A percentile compares a stretch with the other conserved stretches of the same genome.
Evolutionary conservation across 2,797 vertebrate genomes (phyloP).

Genomic region (Pangasius djambal): DNA sequence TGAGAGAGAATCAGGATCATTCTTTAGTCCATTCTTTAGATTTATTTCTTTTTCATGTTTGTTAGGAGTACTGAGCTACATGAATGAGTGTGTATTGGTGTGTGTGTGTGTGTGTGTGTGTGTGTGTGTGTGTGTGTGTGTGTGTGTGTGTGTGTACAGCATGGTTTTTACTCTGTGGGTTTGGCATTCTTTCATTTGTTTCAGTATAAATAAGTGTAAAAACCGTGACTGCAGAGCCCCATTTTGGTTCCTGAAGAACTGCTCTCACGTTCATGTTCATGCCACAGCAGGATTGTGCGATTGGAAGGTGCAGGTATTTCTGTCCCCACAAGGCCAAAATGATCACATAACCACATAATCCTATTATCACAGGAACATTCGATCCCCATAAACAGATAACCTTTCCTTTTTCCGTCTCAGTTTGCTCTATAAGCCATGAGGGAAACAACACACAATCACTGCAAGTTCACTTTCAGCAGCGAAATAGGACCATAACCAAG

Average conservation of each 20-base stretch:
- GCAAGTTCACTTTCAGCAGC: too few relatives aligned
- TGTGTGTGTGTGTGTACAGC: neutral
- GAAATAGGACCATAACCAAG: too few relatives aligned
- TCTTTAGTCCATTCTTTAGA: too few relatives aligned
- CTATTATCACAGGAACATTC: neutral
- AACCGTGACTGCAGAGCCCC: neutral
- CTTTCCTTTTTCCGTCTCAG: neutral
- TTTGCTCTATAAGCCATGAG: too few relatives aligned
- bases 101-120: neutral
- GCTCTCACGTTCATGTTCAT: neutral
- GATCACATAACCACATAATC: neutral
- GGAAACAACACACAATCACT: neutral
- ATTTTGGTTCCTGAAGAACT: neutral
- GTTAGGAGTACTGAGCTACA: too few relatives aligned
- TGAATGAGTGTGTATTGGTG: neutral
- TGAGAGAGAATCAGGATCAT: too few relatives aligned
- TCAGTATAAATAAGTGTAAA: neutral
- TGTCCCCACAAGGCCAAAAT: neutral
- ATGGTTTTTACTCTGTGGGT: neutral
- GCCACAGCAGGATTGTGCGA: neutral
- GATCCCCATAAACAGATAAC: neutral
- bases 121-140: too few relatives aligned
- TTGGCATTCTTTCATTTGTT: neutral
- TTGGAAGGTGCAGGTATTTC: neutral
- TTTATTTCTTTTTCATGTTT: too few relatives aligned